phyloP scores from a whole-genome alignment of 2,113 vertebrate genomes.

The Etheostoma spectabile region DNA sequence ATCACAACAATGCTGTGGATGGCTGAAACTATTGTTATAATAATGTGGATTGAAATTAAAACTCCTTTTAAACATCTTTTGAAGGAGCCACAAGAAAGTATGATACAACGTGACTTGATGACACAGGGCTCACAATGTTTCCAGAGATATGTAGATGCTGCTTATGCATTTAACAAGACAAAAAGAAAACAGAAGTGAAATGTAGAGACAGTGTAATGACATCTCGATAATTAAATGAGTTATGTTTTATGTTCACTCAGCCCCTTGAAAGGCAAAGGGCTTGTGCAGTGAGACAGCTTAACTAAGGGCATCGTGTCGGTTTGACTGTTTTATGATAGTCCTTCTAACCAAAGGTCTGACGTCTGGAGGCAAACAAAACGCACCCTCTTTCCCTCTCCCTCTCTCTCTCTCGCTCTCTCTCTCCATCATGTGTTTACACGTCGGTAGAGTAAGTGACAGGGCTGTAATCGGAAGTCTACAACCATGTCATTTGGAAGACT shows the following conservation, averaged over 20 bases:
- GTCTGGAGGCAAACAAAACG: slow-evolving; percentile 61
- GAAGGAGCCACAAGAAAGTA: neutral
- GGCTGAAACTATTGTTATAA: slow-evolving; percentile 56
- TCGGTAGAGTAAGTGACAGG: slow-evolving; percentile 77
- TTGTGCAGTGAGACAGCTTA: slow-evolving; percentile 44
- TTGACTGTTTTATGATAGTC: slow-evolving; percentile 47
- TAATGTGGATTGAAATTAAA: slow-evolving; percentile 29
- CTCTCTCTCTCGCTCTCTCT: slow-evolving; percentile 39
- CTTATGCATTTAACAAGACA: neutral
- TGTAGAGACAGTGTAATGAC: neutral
- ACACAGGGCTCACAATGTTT: slow-evolving; percentile 24
- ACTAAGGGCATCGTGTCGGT: slow-evolving; percentile 44
- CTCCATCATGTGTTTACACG: slow-evolving; percentile 73
- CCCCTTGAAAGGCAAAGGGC: slow-evolving; percentile 15
- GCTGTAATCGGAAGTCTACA: slow-evolving; percentile 85
- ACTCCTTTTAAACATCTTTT: neutral
- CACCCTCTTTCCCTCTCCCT: slow-evolving; percentile 41
- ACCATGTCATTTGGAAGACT: slow-evolving; percentile 83
- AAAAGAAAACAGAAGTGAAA: slow-evolving; percentile 2
- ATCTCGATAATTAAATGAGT: slow-evolving; percentile 15
- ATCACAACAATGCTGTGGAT: slow-evolving; percentile 54
- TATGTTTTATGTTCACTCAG: slow-evolving; percentile 34
- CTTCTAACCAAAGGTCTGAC: slow-evolving; percentile 59
- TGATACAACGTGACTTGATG: slow-evolving; percentile 1
- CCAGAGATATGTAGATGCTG: neutral